Base-by-base conservation (phyloP, 2,797 vertebrate genomes). In the Scyliorhinus canicula region DNA sequence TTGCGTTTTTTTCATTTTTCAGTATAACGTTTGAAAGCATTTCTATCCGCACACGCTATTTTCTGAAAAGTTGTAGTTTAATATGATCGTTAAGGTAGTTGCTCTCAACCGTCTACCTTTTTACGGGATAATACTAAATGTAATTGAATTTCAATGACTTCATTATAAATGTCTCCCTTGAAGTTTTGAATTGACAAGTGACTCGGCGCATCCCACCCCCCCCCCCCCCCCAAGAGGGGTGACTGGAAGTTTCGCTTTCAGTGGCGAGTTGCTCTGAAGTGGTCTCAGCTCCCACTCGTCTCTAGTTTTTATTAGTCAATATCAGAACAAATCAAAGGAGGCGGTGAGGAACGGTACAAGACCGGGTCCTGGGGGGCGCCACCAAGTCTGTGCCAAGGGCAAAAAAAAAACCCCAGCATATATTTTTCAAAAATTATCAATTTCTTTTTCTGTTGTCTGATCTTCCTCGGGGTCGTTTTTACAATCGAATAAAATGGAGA, bases 281-380 rank as follows among this genome's bases (percentile, higher is more conserved):
- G 57, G 60, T 93, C 47, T 94, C 67, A 52, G 67, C 93, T 74
- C 93, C 67, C 93, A 94, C 93, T 50, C 19, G 67, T 94, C 63
- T 67, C 8, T 94, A 21, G 93, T 2, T 94, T 94, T 94, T 94
- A 94, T n/a, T 69, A 94, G 65, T 94, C 65, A 91, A 84, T 74
- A 91, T 85, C 86, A 74, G 88, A 65, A 95, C 95, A 95, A 96
- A 95, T 95, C 95, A 95, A 60, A 44, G 57, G 63, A 44, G 28
- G 82, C 40, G 95, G 44, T 60, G n/a, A 93, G 12, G 77, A 65
- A 63, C 74, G 95, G 74, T 95, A 95, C 95, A 95, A 50, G n/a
- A 11, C 31, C 0, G 24, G 31, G 55, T 95, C n/a, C 65, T 40
- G 57, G 84, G 40, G 35, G 95, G 95, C 95, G 95, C 95, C 95